Evolutionary conservation across 2,888 invertebrate species (phyloP).

Genomic region (Blera fallax): DNA sequence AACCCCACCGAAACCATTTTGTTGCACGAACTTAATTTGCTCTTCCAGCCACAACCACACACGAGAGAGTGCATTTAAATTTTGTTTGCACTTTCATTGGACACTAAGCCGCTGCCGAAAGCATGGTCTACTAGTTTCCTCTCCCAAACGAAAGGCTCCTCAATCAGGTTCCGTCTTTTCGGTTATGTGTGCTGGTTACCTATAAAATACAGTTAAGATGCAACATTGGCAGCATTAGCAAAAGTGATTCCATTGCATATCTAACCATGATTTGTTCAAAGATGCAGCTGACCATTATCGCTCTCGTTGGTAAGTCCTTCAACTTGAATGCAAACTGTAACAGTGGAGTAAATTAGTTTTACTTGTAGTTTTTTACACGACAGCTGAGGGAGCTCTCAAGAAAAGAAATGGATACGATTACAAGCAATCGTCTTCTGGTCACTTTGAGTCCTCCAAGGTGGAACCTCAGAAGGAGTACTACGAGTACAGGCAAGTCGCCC

Average conservation of each 20-base stretch:
- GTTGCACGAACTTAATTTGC: conserved; percentile 53
- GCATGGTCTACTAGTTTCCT: conserved; percentile 69
- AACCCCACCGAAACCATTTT: conserved; percentile 44
- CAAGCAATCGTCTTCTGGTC: conserved; percentile 60
- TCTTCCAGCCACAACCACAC: conserved; percentile 41
- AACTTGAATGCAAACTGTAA: neutral
- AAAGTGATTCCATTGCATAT: conserved; percentile 57
- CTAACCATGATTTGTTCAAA: conserved; percentile 32
- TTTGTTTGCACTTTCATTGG: conserved; percentile 65
- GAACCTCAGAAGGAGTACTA: conserved; percentile 71
- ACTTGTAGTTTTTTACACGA: conserved; percentile 21
- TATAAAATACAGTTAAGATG: conserved; percentile 66
- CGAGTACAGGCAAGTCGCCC: conserved; percentile 45
- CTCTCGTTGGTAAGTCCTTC: conserved; percentile 53
- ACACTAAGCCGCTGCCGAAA: conserved; percentile 13
- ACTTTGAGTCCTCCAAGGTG: conserved; percentile 69
- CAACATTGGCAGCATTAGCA: conserved; percentile 58
- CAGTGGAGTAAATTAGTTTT: neutral
- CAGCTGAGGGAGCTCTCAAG: conserved; percentile 69
- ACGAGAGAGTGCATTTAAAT: conserved; percentile 48
- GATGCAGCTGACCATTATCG: conserved; percentile 26
- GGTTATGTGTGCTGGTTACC: conserved; percentile 63
- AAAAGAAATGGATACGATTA: conserved; percentile 78
- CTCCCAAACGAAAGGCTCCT: conserved; percentile 52
- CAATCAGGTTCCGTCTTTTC: conserved; percentile 64